Evolutionary conservation across 1,140 invertebrate species (phyloP).

Genomic region (Drosophila ohnishii): DNA sequence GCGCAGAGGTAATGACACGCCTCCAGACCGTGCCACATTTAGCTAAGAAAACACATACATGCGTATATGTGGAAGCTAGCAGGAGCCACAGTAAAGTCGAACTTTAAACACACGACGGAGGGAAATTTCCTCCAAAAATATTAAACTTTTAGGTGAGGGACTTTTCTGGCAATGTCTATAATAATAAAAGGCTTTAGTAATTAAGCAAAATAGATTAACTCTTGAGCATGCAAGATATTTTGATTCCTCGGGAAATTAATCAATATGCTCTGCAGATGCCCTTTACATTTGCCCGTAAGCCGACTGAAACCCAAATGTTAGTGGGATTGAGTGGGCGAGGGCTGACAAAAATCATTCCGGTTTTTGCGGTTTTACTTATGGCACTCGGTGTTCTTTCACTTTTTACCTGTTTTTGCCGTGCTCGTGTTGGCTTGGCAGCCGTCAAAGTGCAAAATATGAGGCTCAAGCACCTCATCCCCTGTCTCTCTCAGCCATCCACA

Average conservation of each 20-base stretch:
- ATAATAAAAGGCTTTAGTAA: neutral
- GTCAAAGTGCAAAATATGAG: constrained; percentile 59
- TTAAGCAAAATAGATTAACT: neutral
- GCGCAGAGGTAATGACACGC: constrained; percentile 27
- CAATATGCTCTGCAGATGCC: neutral
- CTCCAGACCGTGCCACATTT: neutral
- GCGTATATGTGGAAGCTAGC: neutral
- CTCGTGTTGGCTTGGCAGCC: constrained; percentile 42
- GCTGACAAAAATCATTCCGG: constrained; percentile 18
- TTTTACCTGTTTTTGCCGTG: constrained; percentile 3
- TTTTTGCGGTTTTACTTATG: constrained; percentile 24
- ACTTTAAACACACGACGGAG: neutral
- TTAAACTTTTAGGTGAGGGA: neutral
- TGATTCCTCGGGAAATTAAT: too few relatives aligned
- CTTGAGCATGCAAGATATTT: too few relatives aligned
- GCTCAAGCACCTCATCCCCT: constrained; percentile 35
- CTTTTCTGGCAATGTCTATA: neutral
- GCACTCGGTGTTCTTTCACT: constrained; percentile 6
- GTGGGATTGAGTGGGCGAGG: neutral
- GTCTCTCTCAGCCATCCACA: neutral
- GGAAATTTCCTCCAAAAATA: neutral
- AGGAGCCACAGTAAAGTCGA: neutral
- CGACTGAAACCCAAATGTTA: neutral
- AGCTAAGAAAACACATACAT: neutral
- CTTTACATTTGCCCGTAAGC: neutral